Evolutionary conservation across 2,113 vertebrate genomes (phyloP), one percentile per base, ranked within the genome.

Genomic region (Eidolon helvum): DNA sequence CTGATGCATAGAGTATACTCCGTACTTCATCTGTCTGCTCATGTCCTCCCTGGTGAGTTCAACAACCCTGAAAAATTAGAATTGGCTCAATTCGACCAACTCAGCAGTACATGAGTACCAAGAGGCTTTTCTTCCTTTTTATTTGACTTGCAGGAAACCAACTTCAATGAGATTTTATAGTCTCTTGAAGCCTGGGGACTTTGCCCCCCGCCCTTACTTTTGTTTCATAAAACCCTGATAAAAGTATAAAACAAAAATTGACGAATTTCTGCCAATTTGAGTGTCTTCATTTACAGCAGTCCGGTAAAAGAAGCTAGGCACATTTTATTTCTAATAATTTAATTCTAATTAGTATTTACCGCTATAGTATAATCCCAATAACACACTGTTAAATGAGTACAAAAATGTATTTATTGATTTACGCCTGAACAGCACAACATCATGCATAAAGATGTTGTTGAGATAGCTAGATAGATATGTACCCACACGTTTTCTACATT

Each of bases 271-370:
- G 95, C 72, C 22, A 82, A 69, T 93, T 96, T 96, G 38, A 97
- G 55, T 12, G 77, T 65, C 59, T 89, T 95, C 84, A 90, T 85
- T 79, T 78, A 48, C 0, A 77, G 48, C 15, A 87, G 63, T 16
- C 71, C 88, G 43, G 48, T 74, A 48, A n/a, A 87, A 92, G 24
- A 69, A 55, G 12, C 18, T 92, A 2, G 38, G 88, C 55, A 93
- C 50, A 85, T 57, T 96, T 61, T 38, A 57, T 97, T 96, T 94
- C 85, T 91, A 96, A 71, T 86, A 95, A 89, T 87, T 98, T 66
- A 89, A 95, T 96, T 98, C 66, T 96, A 97, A 98, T 98, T 98
- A 98, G 82, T 74, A 97, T 93, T 96, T 96, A 90, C 90, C 77
- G 82, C 61, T 97, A 61, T 10, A 87, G 43, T 92, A 59, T 96